Evolutionary conservation across 2,113 vertebrate species (phyloP), one percentile per base, ranked within the genome.

Genomic region (Pteronura brasiliensis): DNA sequence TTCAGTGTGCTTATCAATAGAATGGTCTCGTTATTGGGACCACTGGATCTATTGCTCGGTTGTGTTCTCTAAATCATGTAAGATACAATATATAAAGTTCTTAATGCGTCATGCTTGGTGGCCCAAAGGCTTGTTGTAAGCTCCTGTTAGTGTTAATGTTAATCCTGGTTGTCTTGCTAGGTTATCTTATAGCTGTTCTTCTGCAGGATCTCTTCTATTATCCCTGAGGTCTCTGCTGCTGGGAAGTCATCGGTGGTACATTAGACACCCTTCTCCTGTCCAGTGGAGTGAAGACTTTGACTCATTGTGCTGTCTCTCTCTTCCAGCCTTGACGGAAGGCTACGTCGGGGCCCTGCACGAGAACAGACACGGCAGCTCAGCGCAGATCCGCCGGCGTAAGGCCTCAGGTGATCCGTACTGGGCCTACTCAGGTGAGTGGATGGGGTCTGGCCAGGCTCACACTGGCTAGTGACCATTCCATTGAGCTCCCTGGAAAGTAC

Each of bases 361-460:
- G 31, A 98, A 87, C 98, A 99, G 98, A 97, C 99, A 99, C 97
- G 98, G 98, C 96, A 99, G 98, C 95, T 98, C 98, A 0, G 98
- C 98, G 71, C 99, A 99, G 96, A 98, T 99, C 97, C 99, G 99
- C 89, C 98, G 98, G 93, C 98, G 99, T 80, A 99, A 99, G 91
- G 99, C 99, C 81, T 98, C 99, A 0, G 99, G 99, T 82, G 99
- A 99, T 98, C 99, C 99, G 29, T 99, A 99, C 98, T 99, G 99
- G 99, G 99, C 99, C 2, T 99, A 99, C 97, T 99, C 99, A 44
- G 99, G 99, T 99, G 98, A 98, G 99, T 97, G 8, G 55, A 27
- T 17, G 18, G 49, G 67, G 49, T 74, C 65, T 36, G 36, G 55
- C 69, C 5, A 6, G 27, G 8, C 67, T 7, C 14, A 5, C 55